Evolutionary conservation across 2,113 vertebrate genomes (phyloP), one percentile per base, ranked within the genome.

Genomic region (Steatornis caripensis): DNA sequence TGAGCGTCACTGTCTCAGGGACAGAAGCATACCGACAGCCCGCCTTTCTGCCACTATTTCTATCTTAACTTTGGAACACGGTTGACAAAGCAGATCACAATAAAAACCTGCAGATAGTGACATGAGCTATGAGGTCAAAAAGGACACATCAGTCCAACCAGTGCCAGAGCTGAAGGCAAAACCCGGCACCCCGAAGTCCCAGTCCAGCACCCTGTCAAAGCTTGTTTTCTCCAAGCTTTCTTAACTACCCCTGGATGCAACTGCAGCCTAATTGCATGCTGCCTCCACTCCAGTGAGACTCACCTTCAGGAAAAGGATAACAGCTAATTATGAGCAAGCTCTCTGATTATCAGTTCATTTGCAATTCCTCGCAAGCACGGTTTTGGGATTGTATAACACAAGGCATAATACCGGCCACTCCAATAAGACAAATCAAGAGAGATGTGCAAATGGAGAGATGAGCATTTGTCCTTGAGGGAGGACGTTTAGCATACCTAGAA

Each of bases 391-490:
- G 15, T 61, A 37, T 75, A 89, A 78, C 15, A 72, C 17, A 29
- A 94, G 66, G 66, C 22, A 4, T 58, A 66, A 87, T 15, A 46
- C 54, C 0, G 2, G 78, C 92, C 81, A 80, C 71, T 88, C 78
- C 92, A 72, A 10, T 27, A 83, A 93, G 66, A 89, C 48, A 5
- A 91, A 89, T 61, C 91, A 76, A 85, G 75, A 92, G 64, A 95
- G 49, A 90, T 72, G 75, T 83, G 84, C 75, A 91, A 95, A 91
- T 21, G 45, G 70, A 93, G 77, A 91, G 95, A 94, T 51, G 78
- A 96, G 82, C 84, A 83, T 91, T 97, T 96, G 95, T 93, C 96
- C 96, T 97, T 97, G 95, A 97, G 90, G 87, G 82, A 96, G 93
- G 95, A 93, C 88, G 0, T 80, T 94, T 93, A 97, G 85, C 90